Base-by-base conservation (phyloP, 2,888 invertebrate species). In the Anaspis maculata region DNA sequence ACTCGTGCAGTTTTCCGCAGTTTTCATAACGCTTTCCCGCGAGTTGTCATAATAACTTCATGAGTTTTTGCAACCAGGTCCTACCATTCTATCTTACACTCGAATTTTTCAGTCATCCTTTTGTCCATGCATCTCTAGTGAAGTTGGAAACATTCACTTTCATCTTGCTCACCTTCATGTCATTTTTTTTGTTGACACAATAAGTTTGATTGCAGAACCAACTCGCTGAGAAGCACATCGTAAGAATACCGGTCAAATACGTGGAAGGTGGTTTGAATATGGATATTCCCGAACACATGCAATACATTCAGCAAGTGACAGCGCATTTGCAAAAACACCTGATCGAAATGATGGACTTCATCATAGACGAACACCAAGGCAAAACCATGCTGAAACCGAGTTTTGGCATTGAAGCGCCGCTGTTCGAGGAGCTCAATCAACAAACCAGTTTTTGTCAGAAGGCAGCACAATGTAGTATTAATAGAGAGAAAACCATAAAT, bases 361-460 rank as follows among this genome's bases (percentile, higher is more conserved):
- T 84, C 15, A 71, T 79, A 3, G 83, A 84, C 34, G 79, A 79
- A 52, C 75, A 81, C 51, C 73, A 75, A 29, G 63, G 64, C 32
- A 78, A 71, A 54, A 67, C 66, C 32, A 66, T 70, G 48, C 64
- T 74, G 44, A 73, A 73, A 45, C 68, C 72, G n/a, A 74, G 71
- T 52, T 71, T 74, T 47, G 79, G 79, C 3, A 74, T 80, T 39
- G 76, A 76, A 31, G 71, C 72, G 28, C 62, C 67, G 64, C 59
- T 76, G 32, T 76, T 81, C 52, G 76, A 79, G 45, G 85, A 84
- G 54, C 64, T 83, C 37, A 74, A 75, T 53, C 80, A 80, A 61
- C 82, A 89, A 63, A 71, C 79, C 32, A 67, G 74, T 48, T 78
- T 82, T 69, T 77, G 85, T 61, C 77, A 82, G 65, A 73, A 77